Evolutionary conservation across 2,113 vertebrate genomes (phyloP), one percentile per base, ranked within the genome.

Genomic region (Morone saxatilis): DNA sequence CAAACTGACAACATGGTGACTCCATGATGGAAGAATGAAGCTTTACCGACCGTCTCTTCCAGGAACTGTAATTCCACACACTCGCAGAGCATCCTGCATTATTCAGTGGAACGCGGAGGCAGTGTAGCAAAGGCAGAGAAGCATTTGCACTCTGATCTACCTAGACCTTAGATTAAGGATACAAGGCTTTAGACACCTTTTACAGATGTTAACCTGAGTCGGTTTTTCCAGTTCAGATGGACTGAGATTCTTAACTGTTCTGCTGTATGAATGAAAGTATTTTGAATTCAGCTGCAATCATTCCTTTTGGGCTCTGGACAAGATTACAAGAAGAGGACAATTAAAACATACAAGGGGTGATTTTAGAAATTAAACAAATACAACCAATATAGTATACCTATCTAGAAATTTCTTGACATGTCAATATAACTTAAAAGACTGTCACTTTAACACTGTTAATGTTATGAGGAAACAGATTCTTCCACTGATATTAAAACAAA

Each of bases 21-120:
- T 69, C 38, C 47, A 80, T 76, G 77, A 78, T 81, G 50, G 76
- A 88, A 78, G 81, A 86, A 80, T 60, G 54, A 72, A 69, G 81
- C 40, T 48, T 81, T 66, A 40, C 77, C 70, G 43, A 73, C 79
- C 31, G 45, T 68, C 80, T 84, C 82, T 89, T 86, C 82, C 80
- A 81, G 79, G 93, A 87, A 95, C 86, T 63, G 90, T 69, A 92
- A 94, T 93, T 90, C 93, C 89, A 83, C 6, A 84, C 47, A 89
- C 20, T 70, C 2, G 71, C 78, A 85, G 59, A 87, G 91, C 91
- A 83, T 84, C 56, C 53, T 91, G 91, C 92, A 93, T 95, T 94
- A 95, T 91, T 94, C 88, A 94, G 92, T 7, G 25, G 67, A 87
- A 92, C 88, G 91, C 79, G 81, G 83, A 85, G 81, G 70, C 61